Evolutionary conservation across 2,113 vertebrate genomes (phyloP).

Genomic region (Brachirus orientalis): DNA sequence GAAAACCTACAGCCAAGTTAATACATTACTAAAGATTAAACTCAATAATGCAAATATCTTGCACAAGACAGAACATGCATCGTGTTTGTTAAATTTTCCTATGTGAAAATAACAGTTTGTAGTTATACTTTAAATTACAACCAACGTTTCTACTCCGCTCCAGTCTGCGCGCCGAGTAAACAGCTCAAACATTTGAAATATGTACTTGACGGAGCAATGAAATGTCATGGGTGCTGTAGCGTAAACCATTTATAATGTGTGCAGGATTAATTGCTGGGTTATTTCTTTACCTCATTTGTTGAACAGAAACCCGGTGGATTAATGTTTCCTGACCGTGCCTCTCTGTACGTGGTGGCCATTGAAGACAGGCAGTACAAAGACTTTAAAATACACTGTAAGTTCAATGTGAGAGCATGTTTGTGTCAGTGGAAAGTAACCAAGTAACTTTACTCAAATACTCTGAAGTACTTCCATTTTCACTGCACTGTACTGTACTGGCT

Average conservation of each 20-base stretch:
- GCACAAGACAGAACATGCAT: no score
- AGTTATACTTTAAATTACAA: no score
- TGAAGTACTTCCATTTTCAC: neutral
- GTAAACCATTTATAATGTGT: slow-evolving; percentile 19
- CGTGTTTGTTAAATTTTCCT: no score
- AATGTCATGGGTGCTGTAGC: slow-evolving; percentile 23
- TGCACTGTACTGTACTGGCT: no score
- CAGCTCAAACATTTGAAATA: slow-evolving; percentile 14
- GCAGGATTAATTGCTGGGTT: slow-evolving; percentile 23
- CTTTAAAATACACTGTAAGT: slow-evolving; percentile 99
- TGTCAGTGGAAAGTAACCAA: neutral
- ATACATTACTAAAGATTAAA: no score
- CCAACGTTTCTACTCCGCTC: no score
- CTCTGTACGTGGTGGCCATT: slow-evolving; percentile 96
- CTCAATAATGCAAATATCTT: no score
- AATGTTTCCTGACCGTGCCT: slow-evolving; percentile 98
- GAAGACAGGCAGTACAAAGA: slow-evolving; percentile 99
- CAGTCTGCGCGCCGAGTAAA: neutral
- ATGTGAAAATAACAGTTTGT: neutral
- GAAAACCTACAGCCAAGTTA: no score
- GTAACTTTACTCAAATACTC: no score
- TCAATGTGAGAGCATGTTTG: slow-evolving; percentile 5
- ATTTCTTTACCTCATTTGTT: slow-evolving; percentile 84
- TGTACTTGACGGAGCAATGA: slow-evolving; percentile 18
- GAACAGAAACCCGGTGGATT: slow-evolving; percentile 97